Conservation (phyloP, 1,140 invertebrate genomes). For the Amphibalanus amphitrite region DNA sequence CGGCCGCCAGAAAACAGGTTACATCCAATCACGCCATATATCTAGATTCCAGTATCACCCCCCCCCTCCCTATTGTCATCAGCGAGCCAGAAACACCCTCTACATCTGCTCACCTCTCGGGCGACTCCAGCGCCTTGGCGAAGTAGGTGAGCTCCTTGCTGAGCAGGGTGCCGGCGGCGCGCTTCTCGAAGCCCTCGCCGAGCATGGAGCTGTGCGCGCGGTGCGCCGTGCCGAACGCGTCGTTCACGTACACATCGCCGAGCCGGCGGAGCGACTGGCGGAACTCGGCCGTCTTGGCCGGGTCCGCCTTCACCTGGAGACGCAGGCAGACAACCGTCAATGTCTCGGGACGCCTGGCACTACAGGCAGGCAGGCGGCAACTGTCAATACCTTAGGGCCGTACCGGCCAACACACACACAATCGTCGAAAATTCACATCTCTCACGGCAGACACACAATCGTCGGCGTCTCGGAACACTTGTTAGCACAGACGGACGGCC, state of each 20-base stretch:
- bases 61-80: no score
- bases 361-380: no score
- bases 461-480: no score
- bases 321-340: no score
- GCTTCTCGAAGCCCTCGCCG: slow-evolving; percentile 37
- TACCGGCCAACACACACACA: no score
- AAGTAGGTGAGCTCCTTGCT: slow-evolving; percentile 98
- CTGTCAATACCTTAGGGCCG: no score
- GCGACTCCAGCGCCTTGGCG: slow-evolving; percentile 91
- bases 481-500: no score
- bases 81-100: no score
- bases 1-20: neutral
- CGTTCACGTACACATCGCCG: slow-evolving; percentile 96
- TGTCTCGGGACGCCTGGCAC: no score
- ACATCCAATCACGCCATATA: neutral
- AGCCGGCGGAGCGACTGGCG: slow-evolving; percentile 78
- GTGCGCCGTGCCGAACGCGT: slow-evolving; percentile 99
- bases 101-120: slow-evolving; percentile 40
- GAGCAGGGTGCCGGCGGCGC: slow-evolving; percentile 86
- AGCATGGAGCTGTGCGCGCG: slow-evolving; percentile 90
- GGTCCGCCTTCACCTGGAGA: slow-evolving; percentile 65
- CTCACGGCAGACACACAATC: no score
- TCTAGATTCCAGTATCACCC: no score
- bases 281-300: slow-evolving; percentile 63
- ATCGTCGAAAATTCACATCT: no score